phyloP scores from a whole-genome alignment of 1,140 invertebrate genomes.

The Reticulitermes speratus region DNA sequence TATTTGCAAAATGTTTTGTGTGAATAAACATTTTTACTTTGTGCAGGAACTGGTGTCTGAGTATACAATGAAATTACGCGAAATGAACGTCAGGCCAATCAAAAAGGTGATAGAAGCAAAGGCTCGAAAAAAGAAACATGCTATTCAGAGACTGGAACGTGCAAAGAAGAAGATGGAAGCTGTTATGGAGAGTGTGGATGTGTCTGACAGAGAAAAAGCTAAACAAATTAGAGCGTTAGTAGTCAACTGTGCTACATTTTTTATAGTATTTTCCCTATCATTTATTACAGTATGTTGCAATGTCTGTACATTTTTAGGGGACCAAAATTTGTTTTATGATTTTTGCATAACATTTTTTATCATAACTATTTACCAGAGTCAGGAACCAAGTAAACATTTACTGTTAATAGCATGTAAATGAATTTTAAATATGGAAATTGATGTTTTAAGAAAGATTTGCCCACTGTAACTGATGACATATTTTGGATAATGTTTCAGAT shows the following conservation, averaged over 20 bases:
- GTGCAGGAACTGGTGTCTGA: slow-evolving; percentile 66
- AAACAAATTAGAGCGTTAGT: slow-evolving; percentile 86
- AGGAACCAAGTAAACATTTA: too few species aligned
- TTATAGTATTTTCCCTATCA: not conserved
- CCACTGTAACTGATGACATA: not conserved
- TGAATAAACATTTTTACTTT: not conserved
- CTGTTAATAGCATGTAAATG: too few species aligned
- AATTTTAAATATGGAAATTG: too few species aligned
- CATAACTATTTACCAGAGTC: too few species aligned
- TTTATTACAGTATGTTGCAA: not conserved
- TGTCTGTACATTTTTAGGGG: too few species aligned
- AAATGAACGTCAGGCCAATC: slow-evolving; percentile 91
- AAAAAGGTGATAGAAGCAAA: slow-evolving; percentile 99
- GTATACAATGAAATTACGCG: slow-evolving; percentile 74
- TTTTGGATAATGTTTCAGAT: slow-evolving; percentile 52
- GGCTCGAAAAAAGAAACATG: slow-evolving; percentile 91
- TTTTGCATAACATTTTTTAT: too few species aligned
- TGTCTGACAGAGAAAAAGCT: slow-evolving; percentile 88
- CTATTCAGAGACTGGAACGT: slow-evolving; percentile 81
- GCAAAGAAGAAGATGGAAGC: slow-evolving; percentile 94
- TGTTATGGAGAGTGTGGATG: slow-evolving; percentile 85
- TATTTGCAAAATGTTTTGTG: too few species aligned
- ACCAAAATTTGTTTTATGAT: too few species aligned
- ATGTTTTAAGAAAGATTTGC: too few species aligned
- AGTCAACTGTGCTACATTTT: slow-evolving; percentile 31